These are phyloP conservation scores for Caerostris extrusa DNA, from an alignment of 1,140 invertebrate species.

Conservation along the genomic window DNA sequence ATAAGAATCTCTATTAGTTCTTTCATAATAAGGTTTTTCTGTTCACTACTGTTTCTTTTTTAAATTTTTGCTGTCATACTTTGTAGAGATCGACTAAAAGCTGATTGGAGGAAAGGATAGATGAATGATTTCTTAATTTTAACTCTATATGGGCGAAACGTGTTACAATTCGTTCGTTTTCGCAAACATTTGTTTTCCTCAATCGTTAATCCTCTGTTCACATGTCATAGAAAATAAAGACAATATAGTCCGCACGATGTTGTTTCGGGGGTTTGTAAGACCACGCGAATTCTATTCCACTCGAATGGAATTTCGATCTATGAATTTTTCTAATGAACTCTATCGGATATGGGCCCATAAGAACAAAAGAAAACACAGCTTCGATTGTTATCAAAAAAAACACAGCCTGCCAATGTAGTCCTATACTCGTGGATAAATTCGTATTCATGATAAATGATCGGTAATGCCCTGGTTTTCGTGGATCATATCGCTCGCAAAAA, in stretches of 20 bases:
- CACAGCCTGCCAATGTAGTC: background rate
- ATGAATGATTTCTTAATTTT: no score
- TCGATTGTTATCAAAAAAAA: background rate
- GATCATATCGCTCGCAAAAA: background rate
- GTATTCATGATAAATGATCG: background rate
- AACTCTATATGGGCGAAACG: no score
- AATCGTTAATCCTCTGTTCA: background rate
- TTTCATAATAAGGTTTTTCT: no score
- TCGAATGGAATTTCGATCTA: background rate
- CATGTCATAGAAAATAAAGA: background rate
- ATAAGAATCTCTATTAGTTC: no score
- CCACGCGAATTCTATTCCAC: background rate
- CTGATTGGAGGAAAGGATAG: no score
- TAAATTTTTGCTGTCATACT: no score
- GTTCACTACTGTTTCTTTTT: no score
- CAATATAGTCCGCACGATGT: background rate
- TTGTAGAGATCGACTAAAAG: no score
- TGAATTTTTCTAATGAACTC: background rate
- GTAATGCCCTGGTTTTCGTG: background rate
- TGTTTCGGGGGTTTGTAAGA: no score
- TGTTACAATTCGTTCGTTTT: background rate
- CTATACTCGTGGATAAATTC: background rate
- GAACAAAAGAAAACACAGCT: slow-evolving; percentile 4
- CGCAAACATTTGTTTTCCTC: background rate
- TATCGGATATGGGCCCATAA: background rate